These are phyloP conservation scores for Heliconius nattereri DNA, from an alignment of 1,140 invertebrate genomes.

Conservation along the genomic window DNA sequence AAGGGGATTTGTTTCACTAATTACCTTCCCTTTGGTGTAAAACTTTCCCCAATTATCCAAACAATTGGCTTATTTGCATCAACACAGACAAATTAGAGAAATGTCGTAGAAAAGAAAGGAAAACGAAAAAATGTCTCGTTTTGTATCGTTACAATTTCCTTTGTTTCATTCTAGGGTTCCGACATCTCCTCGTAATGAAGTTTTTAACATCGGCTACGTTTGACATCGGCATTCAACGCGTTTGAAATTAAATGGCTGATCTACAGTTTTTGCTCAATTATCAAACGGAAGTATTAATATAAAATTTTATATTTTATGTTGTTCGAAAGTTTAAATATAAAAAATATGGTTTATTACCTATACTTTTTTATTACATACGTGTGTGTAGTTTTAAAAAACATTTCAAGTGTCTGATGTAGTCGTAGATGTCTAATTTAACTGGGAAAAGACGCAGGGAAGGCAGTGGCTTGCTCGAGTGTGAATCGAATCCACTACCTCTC, in stretches of 20 bases:
- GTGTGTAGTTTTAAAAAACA: no score
- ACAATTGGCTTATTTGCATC: conserved; percentile 28
- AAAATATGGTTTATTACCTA: no score
- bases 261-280: background rate
- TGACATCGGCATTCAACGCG: background rate
- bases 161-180: conserved; percentile 15
- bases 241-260: background rate
- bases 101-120: conserved; percentile 8
- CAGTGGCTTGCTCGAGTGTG: no score
- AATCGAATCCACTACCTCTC: no score
- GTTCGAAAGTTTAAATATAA: no score
- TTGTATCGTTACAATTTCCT: conserved; percentile 20
- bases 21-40: conserved; percentile 25
- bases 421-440: no score
- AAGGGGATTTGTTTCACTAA: conserved; percentile 28
- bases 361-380: no score
- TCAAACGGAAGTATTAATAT: background rate
- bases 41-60: conserved; percentile 21
- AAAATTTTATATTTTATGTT: background rate
- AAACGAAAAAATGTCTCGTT: conserved; percentile 14
- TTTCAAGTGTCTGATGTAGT: no score
- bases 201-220: background rate
- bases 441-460: no score
- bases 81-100: conserved; percentile 15
- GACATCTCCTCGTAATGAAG: conserved; percentile 1